These are phyloP conservation scores for Neria commutata DNA, from an alignment of 2,888 invertebrate species.

Conservation along the genomic window DNA sequence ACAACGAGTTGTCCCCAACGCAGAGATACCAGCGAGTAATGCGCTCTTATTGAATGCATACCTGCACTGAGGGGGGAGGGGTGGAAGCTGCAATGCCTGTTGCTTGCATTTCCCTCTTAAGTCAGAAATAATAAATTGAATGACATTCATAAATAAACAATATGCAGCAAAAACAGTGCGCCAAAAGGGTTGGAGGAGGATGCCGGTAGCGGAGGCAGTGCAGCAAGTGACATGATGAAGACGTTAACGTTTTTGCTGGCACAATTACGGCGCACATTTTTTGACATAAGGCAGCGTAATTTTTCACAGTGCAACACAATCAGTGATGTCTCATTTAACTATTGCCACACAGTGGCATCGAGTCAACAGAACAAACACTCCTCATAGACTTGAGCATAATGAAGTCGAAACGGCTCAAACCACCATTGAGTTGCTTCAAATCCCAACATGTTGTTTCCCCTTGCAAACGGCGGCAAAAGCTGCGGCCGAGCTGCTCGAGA, in stretches of 20 bases:
- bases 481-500: not conserved
- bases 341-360: too few relatives aligned
- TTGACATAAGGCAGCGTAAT: too few relatives aligned
- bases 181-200: conserved; percentile 15
- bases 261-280: too few relatives aligned
- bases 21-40: not conserved
- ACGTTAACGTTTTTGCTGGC: conserved; percentile 34
- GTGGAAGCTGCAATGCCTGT: not conserved
- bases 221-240: conserved; percentile 40
- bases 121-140: conserved; percentile 58
- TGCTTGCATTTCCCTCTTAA: conserved; percentile 51
- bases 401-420: too few relatives aligned
- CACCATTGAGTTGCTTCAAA: not conserved
- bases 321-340: not conserved
- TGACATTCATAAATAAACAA: conserved; percentile 61
- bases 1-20: not conserved
- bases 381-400: too few relatives aligned
- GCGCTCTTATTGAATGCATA: not conserved
- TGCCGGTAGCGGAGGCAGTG: not conserved
- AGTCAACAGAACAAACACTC: too few relatives aligned
- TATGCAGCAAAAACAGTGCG: too few relatives aligned
- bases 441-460: not conserved
- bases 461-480: not conserved
- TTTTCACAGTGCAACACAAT: not conserved
- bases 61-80: too few relatives aligned